Percentiles rank a stretch among this genome's conserved stretches.
These are phyloP conservation scores for Cairina moschata DNA, from an alignment of 2,113 vertebrate genomes.

Conservation along the genomic window DNA sequence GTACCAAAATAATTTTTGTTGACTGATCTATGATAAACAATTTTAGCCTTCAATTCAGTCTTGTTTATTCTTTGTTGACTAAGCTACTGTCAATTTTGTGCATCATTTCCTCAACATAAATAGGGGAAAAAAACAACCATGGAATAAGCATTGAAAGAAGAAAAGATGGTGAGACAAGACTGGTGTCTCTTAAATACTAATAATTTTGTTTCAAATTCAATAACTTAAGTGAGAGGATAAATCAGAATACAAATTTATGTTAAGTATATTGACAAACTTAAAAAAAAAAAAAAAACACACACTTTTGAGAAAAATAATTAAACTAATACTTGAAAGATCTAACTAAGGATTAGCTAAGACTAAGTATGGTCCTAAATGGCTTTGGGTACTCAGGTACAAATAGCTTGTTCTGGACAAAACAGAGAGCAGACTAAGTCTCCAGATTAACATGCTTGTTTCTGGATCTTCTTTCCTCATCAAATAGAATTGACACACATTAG, in stretches of 20 bases:
- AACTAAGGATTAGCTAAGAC: not conserved
- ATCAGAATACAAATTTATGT: not conserved
- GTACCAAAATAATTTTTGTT: not conserved
- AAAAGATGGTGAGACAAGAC: not conserved
- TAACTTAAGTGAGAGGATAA: not conserved
- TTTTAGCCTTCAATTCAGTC: not conserved
- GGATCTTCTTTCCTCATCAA: not conserved
- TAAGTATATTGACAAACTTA: not conserved
- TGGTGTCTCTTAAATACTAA: not conserved
- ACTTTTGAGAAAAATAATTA: not conserved
- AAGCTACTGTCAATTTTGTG: not conserved
- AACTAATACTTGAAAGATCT: not conserved
- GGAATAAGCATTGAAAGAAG: not conserved
- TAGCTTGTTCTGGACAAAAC: not conserved
- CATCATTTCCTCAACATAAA: not conserved
- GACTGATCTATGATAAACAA: not conserved
- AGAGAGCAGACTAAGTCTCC: not conserved
- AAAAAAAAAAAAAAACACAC: not conserved
- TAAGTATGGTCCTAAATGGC: not conserved
- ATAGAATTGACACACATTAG: not conserved
- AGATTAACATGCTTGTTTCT: not conserved
- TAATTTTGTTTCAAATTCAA: not conserved
- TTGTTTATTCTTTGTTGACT: not conserved
- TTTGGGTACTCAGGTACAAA: not conserved
- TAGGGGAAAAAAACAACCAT: not conserved